These are phyloP conservation scores for Microctenopoma steveboyesi DNA, from an alignment of 2,797 vertebrate species.

Conservation along the genomic window DNA sequence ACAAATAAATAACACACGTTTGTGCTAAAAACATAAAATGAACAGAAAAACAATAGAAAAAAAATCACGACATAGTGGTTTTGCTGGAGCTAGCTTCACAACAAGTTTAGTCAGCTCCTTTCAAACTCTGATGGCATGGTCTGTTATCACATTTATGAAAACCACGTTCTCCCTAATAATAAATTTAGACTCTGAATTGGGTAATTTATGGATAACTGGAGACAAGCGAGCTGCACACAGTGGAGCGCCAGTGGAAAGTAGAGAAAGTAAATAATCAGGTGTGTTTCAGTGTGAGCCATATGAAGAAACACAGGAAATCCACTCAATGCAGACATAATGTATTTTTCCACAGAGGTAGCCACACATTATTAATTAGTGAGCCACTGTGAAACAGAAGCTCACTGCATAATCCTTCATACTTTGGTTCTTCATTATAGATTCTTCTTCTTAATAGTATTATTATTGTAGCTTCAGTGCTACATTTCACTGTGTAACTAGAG, in stretches of 20 bases:
- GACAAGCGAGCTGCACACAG: conserved; percentile 41
- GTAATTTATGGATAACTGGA: conserved; percentile 58
- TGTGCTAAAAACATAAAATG: background rate
- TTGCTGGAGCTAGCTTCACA: conserved; percentile 7
- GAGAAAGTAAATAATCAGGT: conserved; percentile 37
- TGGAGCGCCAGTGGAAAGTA: conserved; percentile 39
- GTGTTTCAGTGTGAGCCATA: conserved; percentile 48
- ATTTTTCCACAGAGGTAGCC: background rate
- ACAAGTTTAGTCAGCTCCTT: conserved; percentile 27
- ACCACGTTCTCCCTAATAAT: conserved; percentile 45
- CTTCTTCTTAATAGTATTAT: too few relatives aligned
- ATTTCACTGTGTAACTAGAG: too few relatives aligned
- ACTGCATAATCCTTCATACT: too few relatives aligned
- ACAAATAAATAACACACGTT: background rate
- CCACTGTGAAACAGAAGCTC: too few relatives aligned
- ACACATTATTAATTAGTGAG: background rate
- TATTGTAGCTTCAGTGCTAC: too few relatives aligned
- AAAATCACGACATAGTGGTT: background rate
- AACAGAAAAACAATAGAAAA: background rate
- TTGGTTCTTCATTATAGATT: too few relatives aligned
- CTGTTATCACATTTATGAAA: conserved; percentile 51
- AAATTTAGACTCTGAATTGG: conserved; percentile 50
- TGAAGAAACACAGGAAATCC: conserved; percentile 19
- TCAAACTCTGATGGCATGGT: conserved; percentile 10
- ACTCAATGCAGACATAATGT: background rate